Conservation (phyloP, 2,797 vertebrate species). For the Brachymystax lenok region DNA sequence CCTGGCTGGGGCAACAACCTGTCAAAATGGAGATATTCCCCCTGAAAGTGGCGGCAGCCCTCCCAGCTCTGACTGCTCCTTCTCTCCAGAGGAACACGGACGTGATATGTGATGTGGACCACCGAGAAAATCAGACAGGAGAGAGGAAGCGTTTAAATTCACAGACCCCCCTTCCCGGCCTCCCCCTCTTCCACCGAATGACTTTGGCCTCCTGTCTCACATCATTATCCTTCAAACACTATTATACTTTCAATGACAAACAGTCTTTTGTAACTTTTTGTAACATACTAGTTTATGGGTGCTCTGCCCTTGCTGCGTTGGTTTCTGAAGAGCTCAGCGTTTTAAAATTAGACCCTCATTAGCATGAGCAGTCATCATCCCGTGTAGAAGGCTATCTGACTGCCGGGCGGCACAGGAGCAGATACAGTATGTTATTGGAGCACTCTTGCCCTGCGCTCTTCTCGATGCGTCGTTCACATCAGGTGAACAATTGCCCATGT, state of each 20-base stretch:
- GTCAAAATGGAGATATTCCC: conserved; percentile 41
- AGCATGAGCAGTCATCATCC: conserved; percentile 52
- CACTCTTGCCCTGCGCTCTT: conserved; percentile 15
- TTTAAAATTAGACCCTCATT: conserved; percentile 52
- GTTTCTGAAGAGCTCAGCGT: conserved; percentile 23
- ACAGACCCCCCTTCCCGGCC: conserved; percentile 30
- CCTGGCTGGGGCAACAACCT: conserved; percentile 22
- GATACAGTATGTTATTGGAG: conserved; percentile 38
- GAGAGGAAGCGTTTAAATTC: conserved; percentile 34
- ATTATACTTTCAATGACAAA: conserved; percentile 62
- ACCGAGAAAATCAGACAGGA: conserved; percentile 37
- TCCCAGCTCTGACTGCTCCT: conserved; percentile 45
- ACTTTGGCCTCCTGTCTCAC: conserved; percentile 51
- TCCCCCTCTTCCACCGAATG: conserved; percentile 18
- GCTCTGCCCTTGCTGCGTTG: conserved; percentile 33
- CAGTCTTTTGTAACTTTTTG: conserved; percentile 54
- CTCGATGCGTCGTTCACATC: conserved; percentile 35
- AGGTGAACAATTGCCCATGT: conserved; percentile 45
- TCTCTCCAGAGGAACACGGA: conserved; percentile 42
- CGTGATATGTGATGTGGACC: conserved; percentile 53
- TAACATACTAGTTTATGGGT: conserved; percentile 56
- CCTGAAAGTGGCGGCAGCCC: conserved; percentile 30
- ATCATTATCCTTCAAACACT: conserved; percentile 52
- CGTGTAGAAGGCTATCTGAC: conserved; percentile 24
- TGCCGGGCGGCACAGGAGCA: conserved; percentile 12